Percentiles rank a stretch among this genome's conserved stretches.
Conservation (phyloP, 2,113 vertebrate genomes). For the Caranx melampygus region DNA sequence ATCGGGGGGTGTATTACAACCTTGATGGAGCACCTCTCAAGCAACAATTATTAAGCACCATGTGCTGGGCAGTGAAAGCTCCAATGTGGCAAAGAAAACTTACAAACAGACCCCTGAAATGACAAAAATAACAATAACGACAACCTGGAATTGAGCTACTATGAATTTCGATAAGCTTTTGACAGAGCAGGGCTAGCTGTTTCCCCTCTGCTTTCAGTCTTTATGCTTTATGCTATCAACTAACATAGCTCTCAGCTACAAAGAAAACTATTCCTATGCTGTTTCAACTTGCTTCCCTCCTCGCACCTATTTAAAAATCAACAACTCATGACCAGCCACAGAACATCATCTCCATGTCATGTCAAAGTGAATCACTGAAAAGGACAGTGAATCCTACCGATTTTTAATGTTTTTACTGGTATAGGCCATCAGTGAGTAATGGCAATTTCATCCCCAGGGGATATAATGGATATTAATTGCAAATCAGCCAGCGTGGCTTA, state of each 20-base stretch:
- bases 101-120: no score
- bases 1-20: no score
- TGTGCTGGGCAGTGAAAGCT: no score
- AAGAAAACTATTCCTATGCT: background rate
- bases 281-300: background rate
- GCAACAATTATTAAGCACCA: no score
- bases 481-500: conserved; percentile 27
- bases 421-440: conserved; percentile 55
- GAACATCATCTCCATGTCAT: background rate
- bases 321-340: background rate
- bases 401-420: conserved; percentile 11
- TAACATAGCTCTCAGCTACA: background rate
- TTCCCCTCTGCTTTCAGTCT: background rate
- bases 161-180: no score
- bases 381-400: background rate
- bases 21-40: no score
- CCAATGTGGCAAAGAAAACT: no score
- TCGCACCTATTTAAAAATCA: background rate
- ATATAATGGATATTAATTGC: conserved; percentile 53
- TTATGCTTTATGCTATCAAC: background rate
- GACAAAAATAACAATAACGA: no score
- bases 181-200: background rate
- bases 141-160: no score
- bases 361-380: conserved; percentile 4
- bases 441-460: conserved; percentile 21